Evolutionary conservation across 2,888 invertebrate genomes (phyloP), one percentile per base, ranked within the genome.

Genomic region (Cryptocephalus moraei): DNA sequence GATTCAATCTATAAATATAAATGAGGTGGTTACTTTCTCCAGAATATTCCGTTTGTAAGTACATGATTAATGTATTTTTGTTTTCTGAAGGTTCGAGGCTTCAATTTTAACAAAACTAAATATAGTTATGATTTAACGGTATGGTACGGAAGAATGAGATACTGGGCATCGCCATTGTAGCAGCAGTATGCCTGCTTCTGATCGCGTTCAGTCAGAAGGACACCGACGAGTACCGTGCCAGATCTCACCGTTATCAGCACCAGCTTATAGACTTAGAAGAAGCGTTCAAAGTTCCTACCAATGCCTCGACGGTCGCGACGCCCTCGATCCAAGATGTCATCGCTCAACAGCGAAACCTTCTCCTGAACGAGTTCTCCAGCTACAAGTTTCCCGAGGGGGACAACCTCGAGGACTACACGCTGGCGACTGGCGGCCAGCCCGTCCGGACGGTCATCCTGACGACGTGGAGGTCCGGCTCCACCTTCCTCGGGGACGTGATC

Each of bases 381-480:
- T 82, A 81, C 62, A 71, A 73, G 45, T 82, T 80, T 69, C 79
- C 79, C 1, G 68, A 72, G 46, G 78, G 78, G 48, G 73, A 74
- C 52, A 78, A 78, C 51, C 66, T 88, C 50, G 74, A 80, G 47
- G 82, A 88, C 60, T 76, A 86, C 60, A 76, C 84, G 1, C 73
- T 82, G 57, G 84, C 83, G 57, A 74, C 78, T 38, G 80, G 79
- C 39, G 90, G 90, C 10, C 75, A 73, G 48, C 91, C 91, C 4
- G 65, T 88, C 48, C 76, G 85, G 54, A 89, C 83, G 67, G 69
- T 91, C 41, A 82, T 92, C 55, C 72, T 91, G 50, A 88, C 91
- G n/a, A 89, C 89, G 10, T 92, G 91, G 90, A 77, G 92, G 57
- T 89, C 90, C 4, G 92, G 92, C 8, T 91, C 91, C 13, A 91